Evolutionary conservation across 2,113 vertebrate species (phyloP).

Genomic region (Eonycteris spelaea): DNA sequence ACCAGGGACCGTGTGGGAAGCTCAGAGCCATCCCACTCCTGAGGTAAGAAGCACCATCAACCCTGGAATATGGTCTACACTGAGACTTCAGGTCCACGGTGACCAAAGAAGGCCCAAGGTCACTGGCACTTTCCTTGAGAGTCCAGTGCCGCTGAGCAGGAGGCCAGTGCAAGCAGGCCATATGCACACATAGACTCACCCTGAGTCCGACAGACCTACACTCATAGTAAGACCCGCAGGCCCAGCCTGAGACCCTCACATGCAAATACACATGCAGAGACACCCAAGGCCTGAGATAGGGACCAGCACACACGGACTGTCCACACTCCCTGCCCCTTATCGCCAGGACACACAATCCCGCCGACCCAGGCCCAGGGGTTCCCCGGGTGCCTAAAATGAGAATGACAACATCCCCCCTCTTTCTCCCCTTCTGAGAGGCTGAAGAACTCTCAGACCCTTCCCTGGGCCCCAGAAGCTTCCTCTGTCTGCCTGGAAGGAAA

Average conservation of each 20-base stretch:
- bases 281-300: not conserved
- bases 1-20: not conserved
- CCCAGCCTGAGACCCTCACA: not conserved
- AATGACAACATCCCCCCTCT: not conserved
- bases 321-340: not conserved
- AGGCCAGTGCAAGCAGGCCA: not conserved
- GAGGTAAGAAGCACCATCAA: not conserved
- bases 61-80: fast-evolving
- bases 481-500: conserved; percentile 50
- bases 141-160: not conserved
- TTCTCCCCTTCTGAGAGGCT: conserved; percentile 59
- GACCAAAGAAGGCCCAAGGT: not conserved
- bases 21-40: no score
- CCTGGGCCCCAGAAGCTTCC: not conserved
- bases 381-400: not conserved
- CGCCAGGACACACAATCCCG: not conserved
- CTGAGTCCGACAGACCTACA: not conserved
- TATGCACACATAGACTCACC: not conserved
- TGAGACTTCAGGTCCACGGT: not conserved
- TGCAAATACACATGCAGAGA: not conserved
- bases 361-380: not conserved
- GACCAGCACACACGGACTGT: not conserved
- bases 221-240: not conserved
- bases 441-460: conserved; percentile 58
- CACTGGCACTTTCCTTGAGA: not conserved